Evolutionary conservation across 1,140 invertebrate genomes (phyloP), one percentile per base, ranked within the genome.

Genomic region (Trichonephila clavipes): DNA sequence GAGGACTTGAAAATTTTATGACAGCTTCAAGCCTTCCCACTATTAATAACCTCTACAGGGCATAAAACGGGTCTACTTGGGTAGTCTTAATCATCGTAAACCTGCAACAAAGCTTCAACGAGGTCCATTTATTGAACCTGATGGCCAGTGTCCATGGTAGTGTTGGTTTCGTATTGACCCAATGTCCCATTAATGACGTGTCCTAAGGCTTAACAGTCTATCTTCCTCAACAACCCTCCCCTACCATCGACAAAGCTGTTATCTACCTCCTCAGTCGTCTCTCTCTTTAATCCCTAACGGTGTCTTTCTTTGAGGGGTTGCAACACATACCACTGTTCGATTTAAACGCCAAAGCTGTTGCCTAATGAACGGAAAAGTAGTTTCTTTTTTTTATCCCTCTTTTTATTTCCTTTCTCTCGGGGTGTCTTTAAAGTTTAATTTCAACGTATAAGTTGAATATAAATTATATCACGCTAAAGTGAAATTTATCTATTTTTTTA

Each of bases 151-250:
- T 82, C 89, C 89, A 90, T 59, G 77, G 58, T 81, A 62, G 89
- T 82, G 72, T 90, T 62, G 72, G 69, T 81, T 90, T 81, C 24
- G 69, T 90, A 90, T 90, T 82, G 89, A 90, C 89, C 89, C 89
- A 72, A 90, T 82, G 89, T 90, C 89, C 72, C 72, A 90, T 90
- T 90, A 90, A 90, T 90, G 89, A 90, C 72, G 89, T 82, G 89
- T 90, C 89, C 89, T 90, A 82, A 82, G 89, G 72, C 89, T 82
- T 90, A 90, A 82, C 89, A 83, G 82, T 83, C 82, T 83, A 83
- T 83, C 82, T 83, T 58, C 44, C 82, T 83, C 82, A 59, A 58
- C 44, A 77, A 77, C 72, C 72, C 72, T 77, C 72, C 72, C 16
- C 72, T 14, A 77, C 72, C 51, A 83, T 51, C 82, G 51, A 83